phyloP scores from a whole-genome alignment of 1,140 invertebrate species.

The Pomphorhynchus laevis region DNA sequence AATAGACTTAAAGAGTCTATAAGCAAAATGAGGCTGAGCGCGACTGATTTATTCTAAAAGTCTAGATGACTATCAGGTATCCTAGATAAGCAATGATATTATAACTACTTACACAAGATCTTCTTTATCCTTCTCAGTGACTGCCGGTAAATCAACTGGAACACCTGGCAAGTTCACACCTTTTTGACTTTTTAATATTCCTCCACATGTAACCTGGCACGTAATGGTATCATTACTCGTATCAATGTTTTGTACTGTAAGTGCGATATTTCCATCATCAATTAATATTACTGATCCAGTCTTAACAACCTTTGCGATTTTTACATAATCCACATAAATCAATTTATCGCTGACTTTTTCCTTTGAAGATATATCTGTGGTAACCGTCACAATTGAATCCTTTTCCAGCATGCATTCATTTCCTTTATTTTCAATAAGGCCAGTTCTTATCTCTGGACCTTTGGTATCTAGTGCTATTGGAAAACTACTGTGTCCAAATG shows the following conservation, averaged over 20 bases:
- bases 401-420: conserved; percentile 52
- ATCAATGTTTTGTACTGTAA: conserved; percentile 39
- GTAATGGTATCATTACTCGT: conserved; percentile 23
- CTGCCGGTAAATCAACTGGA: conserved; percentile 71
- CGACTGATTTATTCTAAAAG: no score
- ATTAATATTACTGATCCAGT: conserved; percentile 51
- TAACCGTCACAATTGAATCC: conserved; percentile 45
- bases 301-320: conserved; percentile 68
- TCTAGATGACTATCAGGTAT: no score
- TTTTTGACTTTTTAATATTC: conserved; percentile 65
- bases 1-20: no score
- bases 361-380: conserved; percentile 39
- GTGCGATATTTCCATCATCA: conserved; percentile 82
- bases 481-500: no score
- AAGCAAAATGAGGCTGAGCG: no score
- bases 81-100: no score
- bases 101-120: conserved; percentile 64
- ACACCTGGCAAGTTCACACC: conserved; percentile 75
- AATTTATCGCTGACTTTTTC: conserved; percentile 38
- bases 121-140: conserved; percentile 78
- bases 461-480: conserved; percentile 80
- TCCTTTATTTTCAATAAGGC: conserved; percentile 43
- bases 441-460: conserved; percentile 81
- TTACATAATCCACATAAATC: conserved; percentile 57
- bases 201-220: conserved; percentile 78